Conservation (phyloP, 2,888 invertebrate genomes). For the Trichopoda pennipes region DNA sequence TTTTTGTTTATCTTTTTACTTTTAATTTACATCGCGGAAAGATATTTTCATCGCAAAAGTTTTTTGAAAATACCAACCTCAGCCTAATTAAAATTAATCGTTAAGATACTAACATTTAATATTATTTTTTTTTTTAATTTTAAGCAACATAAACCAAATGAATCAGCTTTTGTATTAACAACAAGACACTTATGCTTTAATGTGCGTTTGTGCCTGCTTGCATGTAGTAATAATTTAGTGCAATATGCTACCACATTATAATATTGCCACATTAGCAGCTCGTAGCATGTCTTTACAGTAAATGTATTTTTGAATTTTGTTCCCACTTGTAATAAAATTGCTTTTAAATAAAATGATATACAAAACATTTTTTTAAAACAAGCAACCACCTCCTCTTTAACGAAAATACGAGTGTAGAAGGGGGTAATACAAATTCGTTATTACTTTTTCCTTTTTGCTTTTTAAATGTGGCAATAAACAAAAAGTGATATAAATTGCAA, state of each 20-base stretch:
- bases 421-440: slow-evolving; percentile 8
- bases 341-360: slow-evolving; percentile 26
- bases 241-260: slow-evolving; percentile 44
- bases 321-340: slow-evolving; percentile 43
- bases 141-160: no score
- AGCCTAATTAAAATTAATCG: no score
- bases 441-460: background rate
- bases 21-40: no score
- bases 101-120: no score
- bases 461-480: slow-evolving; percentile 28
- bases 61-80: no score
- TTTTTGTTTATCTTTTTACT: no score
- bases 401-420: slow-evolving; percentile 40
- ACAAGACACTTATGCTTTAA: background rate
- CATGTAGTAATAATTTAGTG: slow-evolving; percentile 21
- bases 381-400: slow-evolving; percentile 15
- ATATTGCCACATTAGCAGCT: slow-evolving; percentile 60
- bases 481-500: slow-evolving; percentile 53
- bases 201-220: background rate
- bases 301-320: background rate
- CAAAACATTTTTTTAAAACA: background rate
- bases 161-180: background rate
- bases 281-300: slow-evolving; percentile 47
- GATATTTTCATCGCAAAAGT: no score
- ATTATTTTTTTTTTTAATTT: no score